phyloP scores from a whole-genome alignment of 35 echinoderm and acorn worm species.

The Strongylocentrotus purpuratus region DNA sequence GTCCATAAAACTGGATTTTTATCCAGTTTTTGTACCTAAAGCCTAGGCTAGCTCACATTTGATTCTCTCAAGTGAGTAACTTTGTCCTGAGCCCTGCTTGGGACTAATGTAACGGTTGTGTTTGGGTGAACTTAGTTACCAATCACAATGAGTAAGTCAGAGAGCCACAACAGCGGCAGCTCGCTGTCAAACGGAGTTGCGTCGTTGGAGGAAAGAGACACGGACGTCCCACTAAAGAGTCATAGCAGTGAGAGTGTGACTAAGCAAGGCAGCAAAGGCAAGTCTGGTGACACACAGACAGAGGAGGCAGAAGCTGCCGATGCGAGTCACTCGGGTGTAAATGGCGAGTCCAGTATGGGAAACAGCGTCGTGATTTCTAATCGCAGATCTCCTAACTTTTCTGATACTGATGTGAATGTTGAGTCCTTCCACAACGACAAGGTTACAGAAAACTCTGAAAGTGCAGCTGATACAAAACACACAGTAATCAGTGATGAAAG shows the following conservation, averaged over 20 bases:
- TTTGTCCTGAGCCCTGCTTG: background rate
- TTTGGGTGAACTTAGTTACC: slow-evolving; percentile 42
- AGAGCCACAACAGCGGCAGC: slow-evolving; percentile 32
- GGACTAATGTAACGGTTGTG: slow-evolving; percentile 26
- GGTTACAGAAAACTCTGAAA: slow-evolving; percentile 30
- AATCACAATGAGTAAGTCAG: slow-evolving; percentile 58
- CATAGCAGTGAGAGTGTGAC: slow-evolving; percentile 47
- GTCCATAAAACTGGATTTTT: slow-evolving; percentile 48
- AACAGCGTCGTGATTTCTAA: slow-evolving; percentile 4
- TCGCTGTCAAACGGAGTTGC: slow-evolving; percentile 61
- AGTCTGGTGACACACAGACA: slow-evolving; percentile 54
- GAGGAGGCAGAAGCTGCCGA: slow-evolving; percentile 47
- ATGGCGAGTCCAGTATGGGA: slow-evolving; percentile 51
- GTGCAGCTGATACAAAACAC: slow-evolving; percentile 48
- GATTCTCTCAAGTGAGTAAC: slow-evolving; percentile 23
- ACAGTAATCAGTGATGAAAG: slow-evolving; percentile 45
- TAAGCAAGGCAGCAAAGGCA: slow-evolving; percentile 37
- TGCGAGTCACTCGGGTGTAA: background rate
- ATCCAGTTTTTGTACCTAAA: background rate
- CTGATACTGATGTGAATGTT: slow-evolving; percentile 19
- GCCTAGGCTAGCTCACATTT: background rate
- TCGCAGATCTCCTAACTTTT: slow-evolving; percentile 28
- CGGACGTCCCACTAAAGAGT: slow-evolving; percentile 42
- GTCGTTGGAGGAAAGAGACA: slow-evolving; percentile 54
- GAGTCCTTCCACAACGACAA: slow-evolving; percentile 29